Conservation (phyloP, 2,113 vertebrate species). For the Heliornis fulica region DNA sequence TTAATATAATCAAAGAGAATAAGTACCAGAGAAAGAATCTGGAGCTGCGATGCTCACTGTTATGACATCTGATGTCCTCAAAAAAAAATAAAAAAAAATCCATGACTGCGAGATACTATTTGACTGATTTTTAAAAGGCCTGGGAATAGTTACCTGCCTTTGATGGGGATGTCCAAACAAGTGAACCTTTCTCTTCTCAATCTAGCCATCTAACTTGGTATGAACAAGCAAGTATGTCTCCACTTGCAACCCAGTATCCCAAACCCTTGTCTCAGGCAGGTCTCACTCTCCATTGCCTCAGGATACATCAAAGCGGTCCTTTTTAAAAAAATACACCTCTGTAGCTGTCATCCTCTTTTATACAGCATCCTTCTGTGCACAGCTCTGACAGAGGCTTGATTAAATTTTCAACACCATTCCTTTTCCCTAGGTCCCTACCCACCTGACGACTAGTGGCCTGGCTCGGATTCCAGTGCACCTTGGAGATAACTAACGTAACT, state of each 20-base stretch:
- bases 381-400: neutral
- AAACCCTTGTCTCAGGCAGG: neutral
- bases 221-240: neutral
- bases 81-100: neutral
- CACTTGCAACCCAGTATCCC: neutral
- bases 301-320: neutral
- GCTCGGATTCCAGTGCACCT: neutral
- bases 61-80: neutral
- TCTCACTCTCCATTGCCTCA: neutral
- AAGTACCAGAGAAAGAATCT: neutral
- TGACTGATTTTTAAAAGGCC: neutral
- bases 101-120: neutral
- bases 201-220: neutral
- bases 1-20: neutral
- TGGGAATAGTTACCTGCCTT: neutral
- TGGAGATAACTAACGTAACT: neutral
- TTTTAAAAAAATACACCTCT: neutral
- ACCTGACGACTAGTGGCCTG: neutral
- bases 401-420: neutral
- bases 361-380: neutral
- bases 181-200: neutral
- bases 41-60: accelerated
- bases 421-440: neutral
- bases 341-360: neutral
- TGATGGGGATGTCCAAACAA: neutral